A percentile compares a stretch with the other conserved stretches of the same genome.
Evolutionary conservation across 2,113 vertebrate species (phyloP).

Genomic region (Mirza zaza): DNA sequence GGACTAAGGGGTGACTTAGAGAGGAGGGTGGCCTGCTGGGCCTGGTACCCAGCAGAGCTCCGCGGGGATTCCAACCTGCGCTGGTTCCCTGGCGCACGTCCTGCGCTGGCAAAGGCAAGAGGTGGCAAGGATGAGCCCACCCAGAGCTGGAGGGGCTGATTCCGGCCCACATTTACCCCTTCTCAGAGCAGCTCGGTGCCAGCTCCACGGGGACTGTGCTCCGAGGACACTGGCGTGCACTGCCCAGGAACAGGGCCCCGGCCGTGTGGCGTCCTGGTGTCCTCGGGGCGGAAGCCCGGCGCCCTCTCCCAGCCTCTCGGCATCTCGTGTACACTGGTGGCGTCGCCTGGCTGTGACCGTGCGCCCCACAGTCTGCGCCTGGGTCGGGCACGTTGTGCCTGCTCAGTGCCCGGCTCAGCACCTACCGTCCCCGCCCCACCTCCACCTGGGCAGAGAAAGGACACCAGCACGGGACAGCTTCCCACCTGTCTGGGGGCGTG

Average conservation of each 20-base stretch:
- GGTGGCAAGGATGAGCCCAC: neutral
- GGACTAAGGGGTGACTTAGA: neutral
- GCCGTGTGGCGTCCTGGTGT: neutral
- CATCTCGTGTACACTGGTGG: neutral
- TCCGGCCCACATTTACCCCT: neutral
- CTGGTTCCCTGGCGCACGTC: neutral
- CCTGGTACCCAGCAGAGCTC: neutral
- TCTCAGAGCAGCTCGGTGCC: neutral
- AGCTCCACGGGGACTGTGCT: neutral
- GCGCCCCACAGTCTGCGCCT: neutral
- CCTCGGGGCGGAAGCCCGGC: neutral
- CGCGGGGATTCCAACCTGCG: neutral
- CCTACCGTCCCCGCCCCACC: neutral
- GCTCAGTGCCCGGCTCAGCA: neutral
- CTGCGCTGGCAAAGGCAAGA: neutral
- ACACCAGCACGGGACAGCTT: neutral
- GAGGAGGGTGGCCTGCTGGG: neutral
- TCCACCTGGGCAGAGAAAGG: neutral
- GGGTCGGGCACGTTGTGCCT: neutral
- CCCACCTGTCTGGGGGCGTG: neutral
- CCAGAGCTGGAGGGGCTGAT: neutral
- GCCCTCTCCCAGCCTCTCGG: fast-evolving
- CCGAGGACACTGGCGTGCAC: neutral
- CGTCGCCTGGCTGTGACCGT: neutral
- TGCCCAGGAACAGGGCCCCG: neutral